Base-by-base conservation (phyloP, 2,888 invertebrate genomes). In the Ctena decussata region DNA sequence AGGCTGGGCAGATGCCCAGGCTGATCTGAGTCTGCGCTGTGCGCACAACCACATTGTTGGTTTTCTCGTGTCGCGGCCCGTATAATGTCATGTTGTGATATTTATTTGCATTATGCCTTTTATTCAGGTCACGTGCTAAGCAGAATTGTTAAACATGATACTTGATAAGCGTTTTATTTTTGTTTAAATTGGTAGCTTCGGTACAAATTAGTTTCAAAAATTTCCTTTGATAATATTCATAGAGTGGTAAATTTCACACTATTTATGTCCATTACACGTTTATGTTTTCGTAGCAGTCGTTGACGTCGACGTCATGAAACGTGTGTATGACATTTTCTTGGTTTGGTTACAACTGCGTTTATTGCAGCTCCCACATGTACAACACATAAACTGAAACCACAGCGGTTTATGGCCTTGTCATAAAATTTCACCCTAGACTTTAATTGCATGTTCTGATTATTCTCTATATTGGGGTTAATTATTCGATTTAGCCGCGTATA, bases 391-490 rank as follows among this genome's bases (percentile, higher is more conserved):
- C 18, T 12, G 24, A 30, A 65, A 65, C 27, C 32, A 5, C 8
- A 21, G 18, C 21, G 35, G 18, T 65, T 65, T 65, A n/a, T n/a
- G 18, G 35, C 2, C 1, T 2, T 35, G 1, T 65, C 21, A 8
- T 6, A 5, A 65, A 32, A 35, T 35, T 35, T 35, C 35, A 32
- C 5, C 24, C 5, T 30, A 65, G 5, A 53, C 1, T 18, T 65
- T 30, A 65, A 65, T 65, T 65, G 21, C 32, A 65, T 32, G 35
- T 32, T 30, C 18, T 21, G 21, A 35, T 35, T 35, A 6, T 35
- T 65, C 21, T 3, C 18, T 65, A n/a, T 8, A 65, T 65, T 65
- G 65, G 65, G 65, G 65, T 65, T 65, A 65, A 65, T 65, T 65
- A 11, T 65, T 35, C 21, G 65, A 24, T 35, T 72, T 21, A 44